A percentile compares a stretch with the other conserved stretches of the same genome.
Evolutionary conservation across 2,888 invertebrate genomes (phyloP).

Genomic region (Lasioglossum calceatum): DNA sequence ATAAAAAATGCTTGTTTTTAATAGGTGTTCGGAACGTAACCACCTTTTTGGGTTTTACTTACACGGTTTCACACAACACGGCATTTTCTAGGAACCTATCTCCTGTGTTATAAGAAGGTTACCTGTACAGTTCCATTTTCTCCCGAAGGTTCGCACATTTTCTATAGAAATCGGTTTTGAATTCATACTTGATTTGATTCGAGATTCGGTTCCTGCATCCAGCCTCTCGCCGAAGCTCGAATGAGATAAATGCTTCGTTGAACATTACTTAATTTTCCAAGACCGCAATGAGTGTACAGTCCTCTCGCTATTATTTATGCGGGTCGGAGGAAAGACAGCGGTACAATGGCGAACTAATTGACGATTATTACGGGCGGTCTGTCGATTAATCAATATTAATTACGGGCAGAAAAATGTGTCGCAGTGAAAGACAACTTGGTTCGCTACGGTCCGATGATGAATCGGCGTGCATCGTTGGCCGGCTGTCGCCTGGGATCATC

Average conservation of each 20-base stretch:
- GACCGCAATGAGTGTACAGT: not conserved
- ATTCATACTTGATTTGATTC: not conserved
- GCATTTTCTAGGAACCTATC: too few species aligned
- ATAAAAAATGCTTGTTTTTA: too few species aligned
- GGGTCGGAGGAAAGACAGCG: conserved; percentile 17
- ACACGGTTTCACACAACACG: too few species aligned
- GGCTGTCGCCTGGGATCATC: conserved; percentile 65
- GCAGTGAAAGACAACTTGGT: conserved; percentile 48
- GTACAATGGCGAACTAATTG: conserved; percentile 48
- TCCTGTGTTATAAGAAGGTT: too few species aligned
- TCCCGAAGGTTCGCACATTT: not conserved
- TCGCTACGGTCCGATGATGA: conserved; percentile 33
- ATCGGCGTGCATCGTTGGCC: conserved; percentile 48
- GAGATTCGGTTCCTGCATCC: not conserved
- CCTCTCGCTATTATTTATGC: conserved; percentile 42
- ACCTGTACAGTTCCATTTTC: not conserved
- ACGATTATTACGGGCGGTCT: conserved; percentile 34
- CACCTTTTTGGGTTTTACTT: too few species aligned
- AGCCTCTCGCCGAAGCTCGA: not conserved
- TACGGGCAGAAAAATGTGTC: conserved; percentile 15
- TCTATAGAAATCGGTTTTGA: not conserved
- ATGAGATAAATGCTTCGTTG: not conserved
- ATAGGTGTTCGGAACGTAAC: too few species aligned
- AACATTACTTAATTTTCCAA: not conserved
- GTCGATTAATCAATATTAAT: conserved; percentile 55